A percentile compares a stretch with the other conserved stretches of the same genome.
Conservation (phyloP, 2,797 vertebrate genomes). For the Pseudochirops corinnae region DNA sequence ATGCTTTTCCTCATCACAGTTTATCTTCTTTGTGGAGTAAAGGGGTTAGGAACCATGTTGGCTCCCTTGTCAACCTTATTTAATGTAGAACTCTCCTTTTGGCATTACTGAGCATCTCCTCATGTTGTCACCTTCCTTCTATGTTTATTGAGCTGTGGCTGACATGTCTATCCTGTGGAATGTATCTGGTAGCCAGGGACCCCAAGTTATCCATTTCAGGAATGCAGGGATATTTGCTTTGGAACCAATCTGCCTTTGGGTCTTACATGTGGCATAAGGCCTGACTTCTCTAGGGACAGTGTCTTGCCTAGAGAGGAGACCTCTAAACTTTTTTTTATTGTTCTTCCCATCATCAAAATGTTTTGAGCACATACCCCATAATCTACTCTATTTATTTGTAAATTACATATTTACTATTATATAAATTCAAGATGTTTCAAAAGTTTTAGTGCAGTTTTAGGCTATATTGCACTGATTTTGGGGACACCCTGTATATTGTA, state of each 20-base stretch:
- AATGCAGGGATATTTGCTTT: neutral
- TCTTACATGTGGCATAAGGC: rapidly evolving
- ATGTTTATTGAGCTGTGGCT: conserved; percentile 47
- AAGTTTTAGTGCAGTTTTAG: neutral
- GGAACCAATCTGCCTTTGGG: neutral
- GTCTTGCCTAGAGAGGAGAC: neutral
- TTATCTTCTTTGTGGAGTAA: conserved; percentile 46
- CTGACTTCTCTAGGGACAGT: neutral
- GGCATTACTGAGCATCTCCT: conserved; percentile 6
- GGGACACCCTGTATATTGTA: neutral
- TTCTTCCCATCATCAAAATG: neutral
- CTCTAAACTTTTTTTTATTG: neutral
- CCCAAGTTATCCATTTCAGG: neutral
- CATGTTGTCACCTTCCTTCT: conserved; percentile 68
- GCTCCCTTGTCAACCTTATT: neutral
- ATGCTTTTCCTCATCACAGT: conserved; percentile 16
- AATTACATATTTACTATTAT: neutral
- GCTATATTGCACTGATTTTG: neutral
- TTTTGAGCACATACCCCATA: neutral
- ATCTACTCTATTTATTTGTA: neutral
- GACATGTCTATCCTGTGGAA: conserved; percentile 29
- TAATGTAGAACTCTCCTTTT: conserved; percentile 48
- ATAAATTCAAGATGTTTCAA: neutral
- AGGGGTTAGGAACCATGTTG: conserved; percentile 41
- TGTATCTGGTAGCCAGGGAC: conserved; percentile 55